Evolutionary conservation across 2,888 invertebrate species (phyloP).

Genomic region (Leptopilina myrica): DNA sequence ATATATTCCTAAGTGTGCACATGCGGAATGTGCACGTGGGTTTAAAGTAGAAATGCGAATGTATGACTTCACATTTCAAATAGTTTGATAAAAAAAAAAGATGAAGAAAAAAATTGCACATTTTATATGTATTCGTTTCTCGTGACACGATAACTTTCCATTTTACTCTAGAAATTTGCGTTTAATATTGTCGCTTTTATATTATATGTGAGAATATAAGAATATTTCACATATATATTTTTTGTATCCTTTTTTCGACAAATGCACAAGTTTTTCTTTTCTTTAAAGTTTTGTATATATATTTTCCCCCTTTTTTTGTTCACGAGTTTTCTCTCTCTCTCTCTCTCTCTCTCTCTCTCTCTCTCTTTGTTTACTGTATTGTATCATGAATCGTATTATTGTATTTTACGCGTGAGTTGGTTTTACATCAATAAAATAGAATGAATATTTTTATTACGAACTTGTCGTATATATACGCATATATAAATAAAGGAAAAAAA

Average conservation of each 20-base stretch:
- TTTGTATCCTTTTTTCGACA: background rate
- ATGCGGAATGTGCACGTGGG: constrained; percentile 6
- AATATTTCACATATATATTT: too few species aligned
- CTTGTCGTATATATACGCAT: too few species aligned
- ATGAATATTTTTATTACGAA: too few species aligned
- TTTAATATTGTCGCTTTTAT: constrained; percentile 1
- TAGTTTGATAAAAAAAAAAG: constrained; percentile 8
- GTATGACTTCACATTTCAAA: constrained; percentile 25
- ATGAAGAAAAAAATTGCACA: background rate
- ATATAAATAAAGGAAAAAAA: too few species aligned
- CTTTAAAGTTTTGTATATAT: background rate
- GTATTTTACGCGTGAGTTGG: too few species aligned
- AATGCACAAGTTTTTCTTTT: background rate
- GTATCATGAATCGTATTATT: too few species aligned
- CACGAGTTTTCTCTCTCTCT: too few species aligned
- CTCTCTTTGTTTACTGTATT: too few species aligned
- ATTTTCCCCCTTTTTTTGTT: background rate
- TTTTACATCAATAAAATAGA: too few species aligned
- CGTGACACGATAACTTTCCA: constrained; percentile 4
- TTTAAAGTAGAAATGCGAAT: constrained; percentile 5
- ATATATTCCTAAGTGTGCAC: background rate
- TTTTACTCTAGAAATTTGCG: background rate
- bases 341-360: too few species aligned
- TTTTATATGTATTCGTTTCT: background rate
- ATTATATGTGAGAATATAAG: background rate